These are phyloP conservation scores for Pseudorasbora parva DNA, from an alignment of 2,113 vertebrate species.

Conservation along the genomic window DNA sequence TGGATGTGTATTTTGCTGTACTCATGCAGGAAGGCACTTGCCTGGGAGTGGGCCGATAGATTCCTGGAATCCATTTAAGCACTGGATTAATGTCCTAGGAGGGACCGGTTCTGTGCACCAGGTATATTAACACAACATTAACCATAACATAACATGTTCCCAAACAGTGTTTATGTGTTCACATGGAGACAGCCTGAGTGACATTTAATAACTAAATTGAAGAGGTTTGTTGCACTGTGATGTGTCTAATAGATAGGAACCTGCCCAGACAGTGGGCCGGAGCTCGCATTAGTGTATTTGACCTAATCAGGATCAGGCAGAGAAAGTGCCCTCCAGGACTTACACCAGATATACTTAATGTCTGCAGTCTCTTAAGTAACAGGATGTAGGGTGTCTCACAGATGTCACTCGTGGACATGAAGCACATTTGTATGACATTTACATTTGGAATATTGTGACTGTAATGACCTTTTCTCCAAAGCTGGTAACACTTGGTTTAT, in stretches of 20 bases:
- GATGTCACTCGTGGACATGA: not conserved
- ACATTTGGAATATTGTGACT: conserved; percentile 25
- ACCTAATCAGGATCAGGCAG: conserved; percentile 41
- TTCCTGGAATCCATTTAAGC: conserved; percentile 67
- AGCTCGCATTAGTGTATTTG: conserved; percentile 36
- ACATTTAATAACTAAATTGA: conserved; percentile 14
- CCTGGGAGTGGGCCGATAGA: conserved; percentile 58
- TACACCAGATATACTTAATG: conserved; percentile 9
- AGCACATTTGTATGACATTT: conserved; percentile 4
- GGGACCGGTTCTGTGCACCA: conserved; percentile 35
- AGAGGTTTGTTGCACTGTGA: conserved; percentile 2
- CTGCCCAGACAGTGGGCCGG: conserved; percentile 22
- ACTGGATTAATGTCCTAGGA: conserved; percentile 58
- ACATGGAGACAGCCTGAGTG: not conserved
- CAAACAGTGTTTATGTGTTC: not conserved
- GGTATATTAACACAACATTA: conserved; percentile 19
- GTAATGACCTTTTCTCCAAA: not conserved
- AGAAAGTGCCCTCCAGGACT: conserved; percentile 27
- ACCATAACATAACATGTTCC: conserved; percentile 9
- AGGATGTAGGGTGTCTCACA: conserved; percentile 31
- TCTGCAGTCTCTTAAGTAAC: conserved; percentile 32
- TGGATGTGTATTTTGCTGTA: conserved; percentile 13
- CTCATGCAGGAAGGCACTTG: conserved; percentile 62
- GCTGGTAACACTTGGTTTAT: not conserved
- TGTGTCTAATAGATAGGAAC: conserved; percentile 11